Evolutionary conservation across 2,113 vertebrate genomes (phyloP).

Genomic region (Pedionomus torquatus): DNA sequence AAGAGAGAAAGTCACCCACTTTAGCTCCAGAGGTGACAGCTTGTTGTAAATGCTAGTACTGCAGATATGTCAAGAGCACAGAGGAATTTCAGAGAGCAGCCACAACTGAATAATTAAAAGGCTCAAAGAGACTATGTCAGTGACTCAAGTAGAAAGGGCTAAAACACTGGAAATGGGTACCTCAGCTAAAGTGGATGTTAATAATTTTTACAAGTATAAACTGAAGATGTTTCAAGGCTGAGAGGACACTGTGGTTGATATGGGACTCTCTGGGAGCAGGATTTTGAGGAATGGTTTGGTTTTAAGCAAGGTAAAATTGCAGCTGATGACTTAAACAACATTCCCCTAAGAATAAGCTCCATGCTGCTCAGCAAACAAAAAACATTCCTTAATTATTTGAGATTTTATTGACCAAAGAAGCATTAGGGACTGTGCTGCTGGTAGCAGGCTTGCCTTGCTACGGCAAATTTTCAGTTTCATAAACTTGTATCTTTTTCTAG

Average conservation of each 20-base stretch:
- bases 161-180: not conserved
- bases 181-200: not conserved
- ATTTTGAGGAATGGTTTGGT: not conserved
- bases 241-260: not conserved
- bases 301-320: not conserved
- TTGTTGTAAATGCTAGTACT: not conserved
- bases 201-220: not conserved
- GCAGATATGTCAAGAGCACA: not conserved
- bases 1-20: not conserved
- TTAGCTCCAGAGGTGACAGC: not conserved
- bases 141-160: not conserved
- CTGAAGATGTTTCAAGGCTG: not conserved
- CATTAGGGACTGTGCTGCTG: not conserved
- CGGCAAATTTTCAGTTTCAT: not conserved
- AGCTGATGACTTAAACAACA: not conserved
- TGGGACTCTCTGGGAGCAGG: not conserved
- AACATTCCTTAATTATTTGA: not conserved
- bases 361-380: not conserved
- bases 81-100: not conserved
- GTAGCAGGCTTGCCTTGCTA: not conserved
- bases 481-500: accelerated
- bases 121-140: not conserved
- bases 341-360: not conserved
- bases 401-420: not conserved
- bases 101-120: not conserved